Conservation (phyloP, 2,113 vertebrate species). For the Rhineura floridana region DNA sequence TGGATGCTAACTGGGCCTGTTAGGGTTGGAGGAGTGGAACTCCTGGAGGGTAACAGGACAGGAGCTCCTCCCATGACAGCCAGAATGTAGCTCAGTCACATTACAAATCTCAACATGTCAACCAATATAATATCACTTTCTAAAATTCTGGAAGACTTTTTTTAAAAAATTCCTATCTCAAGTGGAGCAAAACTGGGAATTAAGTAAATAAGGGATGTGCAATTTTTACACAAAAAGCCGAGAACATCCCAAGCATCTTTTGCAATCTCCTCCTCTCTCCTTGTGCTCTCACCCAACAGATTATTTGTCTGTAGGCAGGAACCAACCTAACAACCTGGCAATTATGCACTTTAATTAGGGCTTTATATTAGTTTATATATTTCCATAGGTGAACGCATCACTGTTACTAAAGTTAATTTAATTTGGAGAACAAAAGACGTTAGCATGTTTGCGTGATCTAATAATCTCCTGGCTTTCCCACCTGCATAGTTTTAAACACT, state of each 20-base stretch:
- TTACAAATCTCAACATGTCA: constrained; percentile 53
- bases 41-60: neutral
- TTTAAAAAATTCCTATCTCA: neutral
- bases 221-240: neutral
- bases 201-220: neutral
- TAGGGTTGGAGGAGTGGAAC: constrained; percentile 13
- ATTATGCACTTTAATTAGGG: neutral
- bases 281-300: neutral
- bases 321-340: neutral
- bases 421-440: constrained; percentile 39
- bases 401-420: constrained; percentile 34
- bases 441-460: constrained; percentile 41
- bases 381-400: neutral
- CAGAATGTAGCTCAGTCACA: constrained; percentile 52
- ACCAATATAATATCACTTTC: constrained; percentile 13
- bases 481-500: constrained; percentile 36
- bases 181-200: neutral
- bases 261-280: neutral
- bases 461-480: constrained; percentile 39
- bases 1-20: constrained; percentile 9
- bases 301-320: neutral
- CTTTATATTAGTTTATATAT: neutral
- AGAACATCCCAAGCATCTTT: neutral
- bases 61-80: constrained; percentile 29
- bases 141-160: neutral